phyloP scores from a whole-genome alignment of 2,113 vertebrate genomes.

The Cynocephalus volans region DNA sequence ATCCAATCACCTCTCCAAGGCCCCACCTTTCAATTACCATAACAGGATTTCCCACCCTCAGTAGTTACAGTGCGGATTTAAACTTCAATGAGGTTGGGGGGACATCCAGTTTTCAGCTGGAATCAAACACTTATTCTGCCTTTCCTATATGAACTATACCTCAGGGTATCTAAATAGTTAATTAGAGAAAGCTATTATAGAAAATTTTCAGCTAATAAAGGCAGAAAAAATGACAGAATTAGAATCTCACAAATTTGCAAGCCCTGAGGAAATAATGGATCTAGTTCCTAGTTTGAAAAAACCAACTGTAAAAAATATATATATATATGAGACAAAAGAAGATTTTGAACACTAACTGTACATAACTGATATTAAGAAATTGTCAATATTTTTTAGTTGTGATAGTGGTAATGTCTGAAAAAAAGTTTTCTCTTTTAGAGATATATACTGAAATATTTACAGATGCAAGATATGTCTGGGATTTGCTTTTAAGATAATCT shows the following conservation, averaged over 20 bases:
- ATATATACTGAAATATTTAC: constrained; percentile 40
- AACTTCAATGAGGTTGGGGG: no score
- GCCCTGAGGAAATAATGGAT: constrained; percentile 46
- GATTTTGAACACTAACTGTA: neutral
- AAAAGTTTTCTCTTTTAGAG: constrained; percentile 51
- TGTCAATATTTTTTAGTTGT: constrained; percentile 8
- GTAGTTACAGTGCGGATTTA: no score
- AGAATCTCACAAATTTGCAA: constrained; percentile 55
- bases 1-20: no score
- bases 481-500: constrained; percentile 63
- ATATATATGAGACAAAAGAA: neutral
- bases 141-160: neutral
- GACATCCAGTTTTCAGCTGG: no score
- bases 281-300: constrained; percentile 44
- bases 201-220: constrained; percentile 50
- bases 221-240: constrained; percentile 61
- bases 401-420: neutral
- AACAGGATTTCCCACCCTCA: no score
- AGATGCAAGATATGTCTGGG: constrained; percentile 11
- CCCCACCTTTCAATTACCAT: no score
- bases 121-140: neutral
- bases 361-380: neutral
- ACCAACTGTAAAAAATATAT: neutral
- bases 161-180: constrained; percentile 43
- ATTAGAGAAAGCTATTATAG: constrained; percentile 52